Evolutionary conservation across 1,140 invertebrate species (phyloP).

Genomic region (Papilio helenus): DNA sequence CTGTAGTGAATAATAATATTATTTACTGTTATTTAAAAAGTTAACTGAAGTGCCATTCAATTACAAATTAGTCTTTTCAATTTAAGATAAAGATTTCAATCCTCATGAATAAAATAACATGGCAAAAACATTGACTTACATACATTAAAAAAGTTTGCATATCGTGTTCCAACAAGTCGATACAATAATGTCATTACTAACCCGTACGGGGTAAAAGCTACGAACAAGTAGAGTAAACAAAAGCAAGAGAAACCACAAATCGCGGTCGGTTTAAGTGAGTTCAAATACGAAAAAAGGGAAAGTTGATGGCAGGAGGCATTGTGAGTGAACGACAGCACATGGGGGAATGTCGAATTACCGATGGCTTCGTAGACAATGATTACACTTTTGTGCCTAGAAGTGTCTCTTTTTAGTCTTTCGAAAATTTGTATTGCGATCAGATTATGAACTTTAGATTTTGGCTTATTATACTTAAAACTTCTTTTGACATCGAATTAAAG

Average conservation of each 20-base stretch:
- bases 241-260: conserved; percentile 60
- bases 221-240: conserved; percentile 69
- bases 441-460: too few relatives aligned
- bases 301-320: conserved; percentile 61
- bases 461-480: too few relatives aligned
- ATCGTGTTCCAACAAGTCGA: conserved; percentile 50
- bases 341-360: conserved; percentile 40
- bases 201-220: conserved; percentile 55
- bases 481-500: too few relatives aligned
- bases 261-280: conserved; percentile 73
- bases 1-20: too few relatives aligned
- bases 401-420: not conserved
- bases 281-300: conserved; percentile 78
- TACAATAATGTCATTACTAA: conserved; percentile 62
- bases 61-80: too few relatives aligned
- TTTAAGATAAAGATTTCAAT: not conserved
- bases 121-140: not conserved
- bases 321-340: conserved; percentile 63
- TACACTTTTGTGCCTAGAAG: conserved; percentile 23
- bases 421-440: not conserved
- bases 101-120: not conserved
- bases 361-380: conserved; percentile 34
- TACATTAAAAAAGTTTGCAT: conserved; percentile 28
- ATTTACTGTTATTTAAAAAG: too few relatives aligned
- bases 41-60: too few relatives aligned